Conservation (phyloP, 2,113 vertebrate genomes). For the Serinus canaria region DNA sequence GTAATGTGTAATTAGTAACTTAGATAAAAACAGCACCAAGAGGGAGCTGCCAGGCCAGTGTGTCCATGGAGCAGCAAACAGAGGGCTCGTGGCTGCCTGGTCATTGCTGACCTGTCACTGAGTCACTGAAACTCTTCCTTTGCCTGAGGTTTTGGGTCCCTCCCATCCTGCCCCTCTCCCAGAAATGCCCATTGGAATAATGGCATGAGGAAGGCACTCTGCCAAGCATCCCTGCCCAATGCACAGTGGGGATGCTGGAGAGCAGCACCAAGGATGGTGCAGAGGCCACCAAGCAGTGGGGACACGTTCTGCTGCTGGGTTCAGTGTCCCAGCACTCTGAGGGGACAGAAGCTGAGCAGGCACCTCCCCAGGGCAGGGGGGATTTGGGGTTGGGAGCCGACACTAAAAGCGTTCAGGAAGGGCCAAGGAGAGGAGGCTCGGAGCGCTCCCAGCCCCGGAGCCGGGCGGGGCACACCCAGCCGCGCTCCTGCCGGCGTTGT, state of each 20-base stretch:
- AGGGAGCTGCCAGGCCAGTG: not conserved
- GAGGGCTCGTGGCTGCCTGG: not conserved
- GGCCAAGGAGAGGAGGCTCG: not conserved
- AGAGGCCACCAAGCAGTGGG: not conserved
- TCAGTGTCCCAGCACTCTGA: not conserved
- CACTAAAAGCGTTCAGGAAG: not conserved
- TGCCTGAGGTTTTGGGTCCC: not conserved
- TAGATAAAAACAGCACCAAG: not conserved
- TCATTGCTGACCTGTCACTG: not conserved
- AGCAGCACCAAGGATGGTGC: not conserved
- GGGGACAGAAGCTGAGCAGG: not conserved
- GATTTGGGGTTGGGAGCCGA: rapidly evolving
- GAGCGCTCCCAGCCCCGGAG: not conserved
- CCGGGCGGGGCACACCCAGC: not conserved
- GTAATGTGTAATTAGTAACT: constrained; percentile 49
- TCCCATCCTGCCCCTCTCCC: not conserved
- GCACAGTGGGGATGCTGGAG: not conserved
- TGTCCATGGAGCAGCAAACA: not conserved
- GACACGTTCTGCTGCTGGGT: rapidly evolving
- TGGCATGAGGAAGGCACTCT: not conserved
- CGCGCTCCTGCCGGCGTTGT: not conserved
- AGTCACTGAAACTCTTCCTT: not conserved
- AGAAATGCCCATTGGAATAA: not conserved
- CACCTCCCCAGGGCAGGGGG: not conserved
- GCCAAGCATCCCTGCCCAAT: not conserved